Evolutionary conservation across 92 coral and sea anemone species (phyloP).

Genomic region (Phenganax stokvisi): DNA sequence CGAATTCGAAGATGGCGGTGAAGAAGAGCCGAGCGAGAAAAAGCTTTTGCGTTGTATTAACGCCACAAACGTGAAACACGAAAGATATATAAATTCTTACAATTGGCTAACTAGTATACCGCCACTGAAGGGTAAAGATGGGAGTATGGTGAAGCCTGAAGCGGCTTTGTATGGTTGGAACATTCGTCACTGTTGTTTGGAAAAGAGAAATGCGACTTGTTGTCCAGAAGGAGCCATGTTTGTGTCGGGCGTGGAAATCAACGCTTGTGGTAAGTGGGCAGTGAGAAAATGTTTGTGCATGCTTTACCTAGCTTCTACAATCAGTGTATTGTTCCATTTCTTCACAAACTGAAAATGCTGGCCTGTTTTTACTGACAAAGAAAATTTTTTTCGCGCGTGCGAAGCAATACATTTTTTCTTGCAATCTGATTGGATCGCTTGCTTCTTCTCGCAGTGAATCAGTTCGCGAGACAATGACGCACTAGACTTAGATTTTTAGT

Average conservation of each 20-base stretch:
- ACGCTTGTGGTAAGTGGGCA: constrained; percentile 5
- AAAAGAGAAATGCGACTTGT: not conserved
- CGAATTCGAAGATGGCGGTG: not conserved
- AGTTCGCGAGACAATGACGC: too few relatives aligned
- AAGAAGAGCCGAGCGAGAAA: not conserved
- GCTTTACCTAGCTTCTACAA: too few relatives aligned
- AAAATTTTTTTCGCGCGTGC: too few relatives aligned
- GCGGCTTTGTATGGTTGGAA: not conserved
- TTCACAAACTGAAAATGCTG: too few relatives aligned
- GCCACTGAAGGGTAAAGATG: constrained; percentile 1
- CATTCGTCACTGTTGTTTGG: constrained; percentile 7
- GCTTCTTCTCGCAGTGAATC: too few relatives aligned
- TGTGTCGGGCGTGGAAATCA: not conserved
- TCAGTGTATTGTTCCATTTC: too few relatives aligned
- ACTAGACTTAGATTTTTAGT: too few relatives aligned
- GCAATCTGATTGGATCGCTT: too few relatives aligned
- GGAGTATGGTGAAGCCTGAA: not conserved
- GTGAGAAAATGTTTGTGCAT: too few relatives aligned
- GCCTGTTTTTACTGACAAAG: too few relatives aligned
- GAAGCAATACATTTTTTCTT: too few relatives aligned
- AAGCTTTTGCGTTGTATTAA: constrained; percentile 5
- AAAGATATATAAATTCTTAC: not conserved
- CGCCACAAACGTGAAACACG: not conserved
- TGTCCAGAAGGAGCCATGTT: constrained; percentile 23
- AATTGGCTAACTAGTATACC: constrained; percentile 20